A percentile compares a stretch with the other conserved stretches of the same genome.
Evolutionary conservation across 2,797 vertebrate genomes (phyloP).

Genomic region (Pseudocheirus occidentalis): DNA sequence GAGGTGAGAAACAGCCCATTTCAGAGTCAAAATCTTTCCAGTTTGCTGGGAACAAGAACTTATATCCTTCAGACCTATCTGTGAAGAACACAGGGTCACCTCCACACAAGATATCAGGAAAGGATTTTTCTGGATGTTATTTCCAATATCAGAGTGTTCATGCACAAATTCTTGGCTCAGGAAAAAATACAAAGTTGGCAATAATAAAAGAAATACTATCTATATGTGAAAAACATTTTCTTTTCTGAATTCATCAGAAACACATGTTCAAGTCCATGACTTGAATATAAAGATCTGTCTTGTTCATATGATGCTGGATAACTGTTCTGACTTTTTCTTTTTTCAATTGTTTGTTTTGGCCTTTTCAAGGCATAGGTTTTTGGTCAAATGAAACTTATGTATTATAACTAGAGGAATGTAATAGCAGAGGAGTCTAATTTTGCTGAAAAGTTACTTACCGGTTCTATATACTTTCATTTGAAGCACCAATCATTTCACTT

Average conservation of each 20-base stretch:
- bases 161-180: constrained; percentile 4
- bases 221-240: constrained; percentile 23
- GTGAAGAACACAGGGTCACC: background rate
- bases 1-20: background rate
- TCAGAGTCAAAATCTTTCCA: background rate
- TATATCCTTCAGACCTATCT: background rate
- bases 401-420: constrained; percentile 59
- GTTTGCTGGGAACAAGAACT: background rate
- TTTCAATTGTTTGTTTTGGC: constrained; percentile 56
- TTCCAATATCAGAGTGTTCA: background rate
- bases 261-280: constrained; percentile 33
- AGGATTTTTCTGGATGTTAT: background rate
- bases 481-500: constrained; percentile 21
- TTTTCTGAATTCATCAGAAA: constrained; percentile 47
- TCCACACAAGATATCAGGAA: background rate
- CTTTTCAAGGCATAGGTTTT: constrained; percentile 32
- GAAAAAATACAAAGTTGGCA: constrained; percentile 8
- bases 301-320: constrained; percentile 43
- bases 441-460: background rate
- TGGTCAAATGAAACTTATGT: constrained; percentile 54
- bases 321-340: constrained; percentile 33
- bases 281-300: background rate
- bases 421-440: constrained; percentile 36
- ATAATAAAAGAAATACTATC: constrained; percentile 39
- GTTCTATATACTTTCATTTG: constrained; percentile 23